Evolutionary conservation across 2,797 vertebrate species (phyloP).

Genomic region (Liparis tanakae): DNA sequence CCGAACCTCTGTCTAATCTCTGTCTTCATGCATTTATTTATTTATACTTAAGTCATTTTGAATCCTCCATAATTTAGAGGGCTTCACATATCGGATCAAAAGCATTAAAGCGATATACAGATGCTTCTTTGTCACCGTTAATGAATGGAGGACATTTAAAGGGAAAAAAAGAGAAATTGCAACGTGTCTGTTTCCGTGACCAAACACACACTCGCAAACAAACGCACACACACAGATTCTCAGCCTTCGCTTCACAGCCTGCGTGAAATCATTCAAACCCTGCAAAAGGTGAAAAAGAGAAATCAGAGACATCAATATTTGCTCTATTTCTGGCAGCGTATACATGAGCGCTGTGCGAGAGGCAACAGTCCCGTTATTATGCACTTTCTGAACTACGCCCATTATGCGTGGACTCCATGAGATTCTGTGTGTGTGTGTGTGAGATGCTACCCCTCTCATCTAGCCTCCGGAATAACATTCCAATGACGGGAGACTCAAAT

Average conservation of each 20-base stretch:
- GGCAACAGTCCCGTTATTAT: conserved; percentile 74
- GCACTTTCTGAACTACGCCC: conserved; percentile 60
- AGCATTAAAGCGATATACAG: not conserved
- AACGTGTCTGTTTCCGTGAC: not conserved
- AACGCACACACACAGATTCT: not conserved
- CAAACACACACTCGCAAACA: not conserved
- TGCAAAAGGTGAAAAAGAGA: conserved; percentile 47
- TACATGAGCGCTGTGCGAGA: conserved; percentile 28
- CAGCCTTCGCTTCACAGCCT: conserved; percentile 1
- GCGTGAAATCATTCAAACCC: conserved; percentile 26
- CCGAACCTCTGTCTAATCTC: no score
- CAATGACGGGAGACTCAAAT: conserved; percentile 57
- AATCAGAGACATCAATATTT: conserved; percentile 71
- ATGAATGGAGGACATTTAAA: conserved; percentile 1
- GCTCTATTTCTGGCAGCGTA: conserved; percentile 54
- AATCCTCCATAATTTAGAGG: no score
- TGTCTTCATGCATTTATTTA: no score
- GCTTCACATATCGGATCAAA: not conserved
- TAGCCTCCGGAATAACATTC: conserved; percentile 64
- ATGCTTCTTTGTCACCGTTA: not conserved
- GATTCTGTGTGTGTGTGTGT: conserved; percentile 24
- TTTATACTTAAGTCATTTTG: no score
- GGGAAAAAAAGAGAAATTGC: not conserved
- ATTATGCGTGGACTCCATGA: conserved; percentile 63
- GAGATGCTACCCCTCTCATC: conserved; percentile 58